Evolutionary conservation across 2,888 invertebrate genomes (phyloP).

Genomic region (Nezara viridula): DNA sequence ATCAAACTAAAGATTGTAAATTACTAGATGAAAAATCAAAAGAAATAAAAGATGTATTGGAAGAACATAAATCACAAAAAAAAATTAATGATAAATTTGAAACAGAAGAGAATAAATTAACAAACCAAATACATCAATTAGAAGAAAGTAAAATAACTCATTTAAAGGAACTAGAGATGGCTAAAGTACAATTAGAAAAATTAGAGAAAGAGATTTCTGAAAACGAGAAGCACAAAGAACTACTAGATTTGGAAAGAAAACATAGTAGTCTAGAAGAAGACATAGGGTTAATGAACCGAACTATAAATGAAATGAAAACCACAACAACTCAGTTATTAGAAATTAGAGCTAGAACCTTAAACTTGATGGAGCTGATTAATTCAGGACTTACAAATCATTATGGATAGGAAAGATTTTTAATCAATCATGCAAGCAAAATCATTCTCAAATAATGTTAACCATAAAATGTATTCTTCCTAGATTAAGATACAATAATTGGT

Average conservation of each 20-base stretch:
- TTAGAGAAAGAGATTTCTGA: background rate
- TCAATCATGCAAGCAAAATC: background rate
- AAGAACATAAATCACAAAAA: background rate
- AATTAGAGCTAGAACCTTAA: constrained; percentile 6
- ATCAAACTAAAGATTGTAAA: background rate
- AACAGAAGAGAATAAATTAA: background rate
- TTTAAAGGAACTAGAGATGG: background rate
- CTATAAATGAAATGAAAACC: background rate
- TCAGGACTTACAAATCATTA: background rate
- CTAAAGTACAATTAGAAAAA: background rate
- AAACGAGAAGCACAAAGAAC: background rate
- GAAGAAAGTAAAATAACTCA: background rate
- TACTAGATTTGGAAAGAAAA: background rate
- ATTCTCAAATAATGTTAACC: background rate
- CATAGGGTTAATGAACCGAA: background rate
- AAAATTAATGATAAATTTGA: background rate
- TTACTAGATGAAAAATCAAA: background rate
- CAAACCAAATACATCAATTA: background rate
- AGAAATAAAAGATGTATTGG: background rate
- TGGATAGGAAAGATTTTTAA: background rate
- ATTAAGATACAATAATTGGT: background rate
- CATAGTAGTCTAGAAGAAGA: background rate
- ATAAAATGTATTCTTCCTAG: background rate
- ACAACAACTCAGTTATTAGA: background rate
- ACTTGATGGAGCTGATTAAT: background rate